Conservation (phyloP, 2,797 vertebrate genomes). For the Danionella dracula region DNA sequence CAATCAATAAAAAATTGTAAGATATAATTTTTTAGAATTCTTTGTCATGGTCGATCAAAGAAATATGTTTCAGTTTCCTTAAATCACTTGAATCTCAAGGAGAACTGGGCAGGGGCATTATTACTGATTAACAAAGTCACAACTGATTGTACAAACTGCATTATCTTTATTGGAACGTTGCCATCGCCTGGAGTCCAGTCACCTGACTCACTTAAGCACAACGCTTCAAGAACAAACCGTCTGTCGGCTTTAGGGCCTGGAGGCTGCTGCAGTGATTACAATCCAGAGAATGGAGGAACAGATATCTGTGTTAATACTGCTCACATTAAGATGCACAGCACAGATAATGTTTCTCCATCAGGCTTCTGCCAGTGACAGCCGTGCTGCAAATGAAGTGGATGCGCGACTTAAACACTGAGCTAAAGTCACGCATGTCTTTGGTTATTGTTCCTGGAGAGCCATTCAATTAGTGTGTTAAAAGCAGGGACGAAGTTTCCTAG, state of each 20-base stretch:
- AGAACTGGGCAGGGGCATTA: background rate
- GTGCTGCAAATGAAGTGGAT: slow-evolving; percentile 55
- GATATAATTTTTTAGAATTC: too few relatives aligned
- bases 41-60: background rate
- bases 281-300: slow-evolving; percentile 43
- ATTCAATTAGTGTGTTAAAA: slow-evolving; percentile 65
- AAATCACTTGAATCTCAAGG: background rate
- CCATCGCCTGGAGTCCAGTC: background rate
- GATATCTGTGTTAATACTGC: slow-evolving; percentile 49
- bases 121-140: background rate
- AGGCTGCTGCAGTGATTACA: slow-evolving; percentile 11
- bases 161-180: background rate
- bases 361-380: slow-evolving; percentile 32
- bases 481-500: slow-evolving; percentile 54
- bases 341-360: slow-evolving; percentile 31
- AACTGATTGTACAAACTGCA: background rate
- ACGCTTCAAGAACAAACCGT: background rate
- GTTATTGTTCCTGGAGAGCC: slow-evolving; percentile 54
- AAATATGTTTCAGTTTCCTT: too few relatives aligned
- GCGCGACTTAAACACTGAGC: slow-evolving; percentile 57
- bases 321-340: slow-evolving; percentile 50
- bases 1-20: too few relatives aligned
- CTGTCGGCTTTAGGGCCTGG: background rate
- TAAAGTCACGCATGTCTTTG: slow-evolving; percentile 35
- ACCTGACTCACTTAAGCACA: background rate